phyloP scores from a whole-genome alignment of 2,888 invertebrate genomes.

The Exephanes ischioxanthus region DNA sequence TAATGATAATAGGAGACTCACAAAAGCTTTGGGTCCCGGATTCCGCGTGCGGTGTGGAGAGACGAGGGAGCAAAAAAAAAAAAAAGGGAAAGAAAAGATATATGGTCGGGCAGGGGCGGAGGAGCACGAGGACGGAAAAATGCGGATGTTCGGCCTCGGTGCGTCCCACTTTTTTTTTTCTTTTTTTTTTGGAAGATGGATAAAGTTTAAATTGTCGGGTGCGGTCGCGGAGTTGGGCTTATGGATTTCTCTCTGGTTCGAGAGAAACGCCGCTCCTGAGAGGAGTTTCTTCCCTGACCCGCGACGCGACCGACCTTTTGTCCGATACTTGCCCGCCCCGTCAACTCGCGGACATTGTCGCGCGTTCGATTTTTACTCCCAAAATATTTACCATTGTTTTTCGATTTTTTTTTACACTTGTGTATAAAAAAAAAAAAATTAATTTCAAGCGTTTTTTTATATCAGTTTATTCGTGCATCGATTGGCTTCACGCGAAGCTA shows the following conservation, averaged over 20 bases:
- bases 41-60: conserved; percentile 34
- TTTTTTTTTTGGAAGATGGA: conserved; percentile 51
- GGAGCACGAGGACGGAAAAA: conserved; percentile 27
- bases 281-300: conserved; percentile 31
- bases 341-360: conserved; percentile 5
- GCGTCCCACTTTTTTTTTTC: conserved; percentile 54
- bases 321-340: background rate
- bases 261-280: conserved; percentile 7
- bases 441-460: too few relatives aligned
- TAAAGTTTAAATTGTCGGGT: conserved; percentile 65
- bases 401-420: too few relatives aligned
- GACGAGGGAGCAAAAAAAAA: conserved; percentile 12
- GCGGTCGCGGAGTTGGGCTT: conserved; percentile 31
- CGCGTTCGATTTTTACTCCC: conserved; percentile 33
- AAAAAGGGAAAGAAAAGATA: conserved; percentile 25
- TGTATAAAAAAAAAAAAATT: background rate
- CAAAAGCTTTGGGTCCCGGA: conserved; percentile 62
- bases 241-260: conserved; percentile 36
- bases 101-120: background rate
- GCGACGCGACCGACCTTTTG: conserved; percentile 43
- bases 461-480: too few relatives aligned
- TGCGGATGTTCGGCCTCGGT: conserved; percentile 57
- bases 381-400: too few relatives aligned
- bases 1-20: conserved; percentile 65
- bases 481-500: too few relatives aligned